These are phyloP conservation scores for Sipha flava DNA, from an alignment of 1,140 invertebrate species.

Conservation along the genomic window DNA sequence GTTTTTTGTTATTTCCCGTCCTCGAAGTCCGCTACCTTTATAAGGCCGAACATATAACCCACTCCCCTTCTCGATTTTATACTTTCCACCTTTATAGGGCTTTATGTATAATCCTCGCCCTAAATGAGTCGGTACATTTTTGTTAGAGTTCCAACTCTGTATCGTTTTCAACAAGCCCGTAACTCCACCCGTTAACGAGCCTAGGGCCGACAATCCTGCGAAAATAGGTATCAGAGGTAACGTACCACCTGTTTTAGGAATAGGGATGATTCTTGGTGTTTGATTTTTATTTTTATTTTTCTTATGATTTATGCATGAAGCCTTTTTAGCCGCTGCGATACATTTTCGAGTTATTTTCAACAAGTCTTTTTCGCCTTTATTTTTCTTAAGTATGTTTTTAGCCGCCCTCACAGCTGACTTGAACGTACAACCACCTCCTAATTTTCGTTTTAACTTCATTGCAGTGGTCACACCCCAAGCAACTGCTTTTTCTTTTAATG, in stretches of 20 bases:
- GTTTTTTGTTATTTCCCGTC: neutral
- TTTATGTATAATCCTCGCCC: neutral
- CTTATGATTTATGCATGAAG: neutral
- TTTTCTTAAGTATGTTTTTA: neutral
- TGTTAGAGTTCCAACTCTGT: neutral
- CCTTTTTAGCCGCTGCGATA: neutral
- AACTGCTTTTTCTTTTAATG: conserved; percentile 40
- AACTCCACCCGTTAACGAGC: neutral
- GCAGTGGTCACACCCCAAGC: conserved; percentile 40
- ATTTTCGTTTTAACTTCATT: conserved; percentile 42
- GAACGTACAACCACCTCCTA: conserved; percentile 37
- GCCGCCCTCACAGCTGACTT: too few species aligned
- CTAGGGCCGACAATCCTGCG: neutral
- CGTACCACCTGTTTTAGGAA: neutral
- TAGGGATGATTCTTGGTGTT: neutral
- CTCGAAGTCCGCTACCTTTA: neutral
- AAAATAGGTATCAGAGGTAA: neutral
- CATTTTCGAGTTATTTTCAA: neutral
- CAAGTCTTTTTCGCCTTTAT: neutral
- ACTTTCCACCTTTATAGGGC: neutral
- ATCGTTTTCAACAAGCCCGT: neutral
- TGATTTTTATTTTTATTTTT: neutral
- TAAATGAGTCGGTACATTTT: neutral
- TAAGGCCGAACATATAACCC: neutral
- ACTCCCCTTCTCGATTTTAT: neutral